Percentiles rank a stretch among this genome's conserved stretches.
phyloP scores from a whole-genome alignment of 2,888 invertebrate species.

The Alloscopus bannaensis region DNA sequence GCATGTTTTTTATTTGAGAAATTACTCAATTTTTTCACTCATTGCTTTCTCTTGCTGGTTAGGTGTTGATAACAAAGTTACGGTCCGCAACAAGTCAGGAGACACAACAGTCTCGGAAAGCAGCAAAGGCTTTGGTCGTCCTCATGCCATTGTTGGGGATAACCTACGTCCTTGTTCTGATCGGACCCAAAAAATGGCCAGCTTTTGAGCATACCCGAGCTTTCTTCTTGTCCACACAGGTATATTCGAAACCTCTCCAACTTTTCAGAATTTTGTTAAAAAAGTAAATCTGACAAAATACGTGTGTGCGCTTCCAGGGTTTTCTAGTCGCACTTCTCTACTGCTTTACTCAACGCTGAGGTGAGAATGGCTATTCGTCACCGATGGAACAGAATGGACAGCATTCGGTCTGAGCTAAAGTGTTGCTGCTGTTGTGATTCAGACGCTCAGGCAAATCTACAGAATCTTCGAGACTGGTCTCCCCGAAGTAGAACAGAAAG shows the following conservation, averaged over 20 bases:
- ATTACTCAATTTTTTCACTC: no score
- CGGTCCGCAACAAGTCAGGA: constrained; percentile 92
- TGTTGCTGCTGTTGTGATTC: constrained; percentile 53
- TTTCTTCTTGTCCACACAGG: constrained; percentile 92
- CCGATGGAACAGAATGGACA: constrained; percentile 86
- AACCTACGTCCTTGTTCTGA: constrained; percentile 90
- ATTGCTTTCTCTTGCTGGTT: constrained; percentile 74
- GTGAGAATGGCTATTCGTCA: constrained; percentile 89
- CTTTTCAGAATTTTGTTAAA: not conserved
- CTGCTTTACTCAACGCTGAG: constrained; percentile 94
- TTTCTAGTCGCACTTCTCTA: constrained; percentile 92
- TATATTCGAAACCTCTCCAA: constrained; percentile 75
- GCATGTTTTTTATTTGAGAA: no score
- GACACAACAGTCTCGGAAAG: constrained; percentile 91
- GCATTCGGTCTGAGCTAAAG: constrained; percentile 76
- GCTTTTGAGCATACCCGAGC: constrained; percentile 88
- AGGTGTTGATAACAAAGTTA: constrained; percentile 94
- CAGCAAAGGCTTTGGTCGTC: constrained; percentile 90
- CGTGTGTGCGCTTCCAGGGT: constrained; percentile 80
- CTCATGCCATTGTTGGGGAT: constrained; percentile 94
- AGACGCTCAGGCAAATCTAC: constrained; percentile 35
- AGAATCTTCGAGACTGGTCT: constrained; percentile 79
- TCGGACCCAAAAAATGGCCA: constrained; percentile 84
- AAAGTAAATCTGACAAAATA: not conserved
- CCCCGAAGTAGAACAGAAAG: constrained; percentile 75